A percentile compares a stretch with the other conserved stretches of the same genome.
Conservation (phyloP, 2,113 vertebrate genomes). For the Bufo gargarizans region DNA sequence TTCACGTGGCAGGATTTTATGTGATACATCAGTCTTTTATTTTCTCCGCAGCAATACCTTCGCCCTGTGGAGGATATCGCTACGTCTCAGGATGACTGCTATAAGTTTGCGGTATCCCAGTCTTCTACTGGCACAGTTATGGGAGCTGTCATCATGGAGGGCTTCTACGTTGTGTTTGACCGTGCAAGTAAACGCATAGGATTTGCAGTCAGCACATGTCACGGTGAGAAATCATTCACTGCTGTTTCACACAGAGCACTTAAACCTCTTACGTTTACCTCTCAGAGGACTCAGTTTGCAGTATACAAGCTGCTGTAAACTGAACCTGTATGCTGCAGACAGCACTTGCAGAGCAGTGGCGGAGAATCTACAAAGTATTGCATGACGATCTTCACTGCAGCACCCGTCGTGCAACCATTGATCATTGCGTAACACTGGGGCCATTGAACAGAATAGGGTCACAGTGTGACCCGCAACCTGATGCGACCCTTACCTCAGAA, state of each 20-base stretch:
- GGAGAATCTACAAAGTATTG: neutral
- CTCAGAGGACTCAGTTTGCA: no score
- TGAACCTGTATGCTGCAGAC: neutral
- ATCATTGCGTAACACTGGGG: no score
- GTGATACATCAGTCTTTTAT: neutral
- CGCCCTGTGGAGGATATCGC: constrained; percentile 94
- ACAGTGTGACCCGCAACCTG: no score
- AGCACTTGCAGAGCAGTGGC: neutral
- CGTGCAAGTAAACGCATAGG: constrained; percentile 89
- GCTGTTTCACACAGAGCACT: neutral
- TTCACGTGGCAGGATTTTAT: no score
- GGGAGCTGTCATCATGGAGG: constrained; percentile 98
- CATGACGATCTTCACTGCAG: no score
- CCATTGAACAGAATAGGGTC: no score
- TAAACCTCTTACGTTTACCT: no score
- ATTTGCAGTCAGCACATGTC: constrained; percentile 94
- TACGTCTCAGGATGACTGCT: constrained; percentile 94
- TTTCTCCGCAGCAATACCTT: constrained; percentile 87
- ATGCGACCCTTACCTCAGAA: no score
- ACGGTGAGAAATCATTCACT: constrained; percentile 77
- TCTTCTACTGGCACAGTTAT: constrained; percentile 96
- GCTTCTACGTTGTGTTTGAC: constrained; percentile 96
- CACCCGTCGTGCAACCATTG: no score
- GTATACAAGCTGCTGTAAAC: no score
- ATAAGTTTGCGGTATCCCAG: constrained; percentile 96